Base-by-base conservation (phyloP, 2,888 invertebrate genomes). In the Iphiclides podalirius region DNA sequence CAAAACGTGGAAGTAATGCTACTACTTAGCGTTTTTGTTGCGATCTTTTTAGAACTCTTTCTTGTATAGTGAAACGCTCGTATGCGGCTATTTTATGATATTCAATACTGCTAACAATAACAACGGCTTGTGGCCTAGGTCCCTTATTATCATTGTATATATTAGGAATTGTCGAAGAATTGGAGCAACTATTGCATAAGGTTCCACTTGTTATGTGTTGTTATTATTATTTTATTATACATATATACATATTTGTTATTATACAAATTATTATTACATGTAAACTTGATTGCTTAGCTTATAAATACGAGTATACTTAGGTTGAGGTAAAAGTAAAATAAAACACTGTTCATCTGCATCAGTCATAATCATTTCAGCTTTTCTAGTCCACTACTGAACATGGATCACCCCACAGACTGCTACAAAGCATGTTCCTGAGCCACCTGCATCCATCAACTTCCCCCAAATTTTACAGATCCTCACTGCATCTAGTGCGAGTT, bases 71-170 rank as follows among this genome's bases (percentile, higher is more conserved):
- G 43, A 49, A 42, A 43, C 26, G 39, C 39, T 39, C 20, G 26
- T 40, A 23, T 48, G 62, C 61, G 66, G 61, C 64, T 66, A 64
- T 71, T 72, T 70, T 71, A 67, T 63, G 69, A 73, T 72, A 75
- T 75, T 70, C 71, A 70, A 75, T 75, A 72, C 67, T 51, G 56
- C 50, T 59, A 61, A 62, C 64, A 74, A 72, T 74, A 74, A 72
- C 71, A 72, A 62, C 63, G 57, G 60, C 59, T 54, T 34, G 57
- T 50, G 60, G 63, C 59, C 61, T 62, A 17, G 17, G 12, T 43
- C 16, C 31, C 37, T 26, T 45, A 38, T 45, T 45, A 31, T 38
- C 45, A 37, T 45, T 28, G 37, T 14, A 45, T 20, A 26, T 23
- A 35, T 20, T 12, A 44, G 26, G 13, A 15, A 13, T 13, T 2